phyloP scores from a whole-genome alignment of 2,888 invertebrate genomes.

The Diaperis boleti region DNA sequence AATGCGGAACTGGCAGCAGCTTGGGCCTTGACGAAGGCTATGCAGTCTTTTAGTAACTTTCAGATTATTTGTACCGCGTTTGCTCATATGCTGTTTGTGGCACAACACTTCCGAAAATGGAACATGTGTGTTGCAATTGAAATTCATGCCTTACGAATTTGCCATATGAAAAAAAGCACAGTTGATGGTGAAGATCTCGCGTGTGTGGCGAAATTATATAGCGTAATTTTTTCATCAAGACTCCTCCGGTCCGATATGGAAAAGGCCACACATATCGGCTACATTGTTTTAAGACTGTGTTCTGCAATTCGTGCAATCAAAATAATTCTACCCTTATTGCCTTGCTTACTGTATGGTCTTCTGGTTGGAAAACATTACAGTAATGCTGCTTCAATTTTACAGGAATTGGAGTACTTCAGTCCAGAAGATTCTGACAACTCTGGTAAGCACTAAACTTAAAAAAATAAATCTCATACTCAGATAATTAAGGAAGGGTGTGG shows the following conservation, averaged over 20 bases:
- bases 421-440: slow-evolving; percentile 57
- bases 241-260: slow-evolving; percentile 61
- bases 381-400: slow-evolving; percentile 64
- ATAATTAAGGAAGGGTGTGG: slow-evolving; percentile 68
- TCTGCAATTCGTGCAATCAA: slow-evolving; percentile 58
- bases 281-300: slow-evolving; percentile 61
- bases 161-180: slow-evolving; percentile 59
- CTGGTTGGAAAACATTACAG: slow-evolving; percentile 61
- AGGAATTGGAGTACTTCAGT: slow-evolving; percentile 61
- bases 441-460: slow-evolving; percentile 30
- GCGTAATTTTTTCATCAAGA: slow-evolving; percentile 61
- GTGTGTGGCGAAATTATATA: slow-evolving; percentile 65
- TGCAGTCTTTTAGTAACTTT: slow-evolving; percentile 69
- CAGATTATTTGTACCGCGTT: slow-evolving; percentile 69
- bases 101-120: slow-evolving; percentile 58
- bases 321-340: slow-evolving; percentile 61
- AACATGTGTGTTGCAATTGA: slow-evolving; percentile 61
- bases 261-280: slow-evolving; percentile 63
- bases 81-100: slow-evolving; percentile 67
- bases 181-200: slow-evolving; percentile 66
- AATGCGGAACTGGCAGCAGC: slow-evolving; percentile 71
- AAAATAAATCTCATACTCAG: background rate
- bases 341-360: slow-evolving; percentile 62
- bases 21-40: slow-evolving; percentile 70
- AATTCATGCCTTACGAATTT: slow-evolving; percentile 63